A percentile compares a stretch with the other conserved stretches of the same genome.
Evolutionary conservation across 2,797 vertebrate genomes (phyloP).

Genomic region (Heliangelus exortis): DNA sequence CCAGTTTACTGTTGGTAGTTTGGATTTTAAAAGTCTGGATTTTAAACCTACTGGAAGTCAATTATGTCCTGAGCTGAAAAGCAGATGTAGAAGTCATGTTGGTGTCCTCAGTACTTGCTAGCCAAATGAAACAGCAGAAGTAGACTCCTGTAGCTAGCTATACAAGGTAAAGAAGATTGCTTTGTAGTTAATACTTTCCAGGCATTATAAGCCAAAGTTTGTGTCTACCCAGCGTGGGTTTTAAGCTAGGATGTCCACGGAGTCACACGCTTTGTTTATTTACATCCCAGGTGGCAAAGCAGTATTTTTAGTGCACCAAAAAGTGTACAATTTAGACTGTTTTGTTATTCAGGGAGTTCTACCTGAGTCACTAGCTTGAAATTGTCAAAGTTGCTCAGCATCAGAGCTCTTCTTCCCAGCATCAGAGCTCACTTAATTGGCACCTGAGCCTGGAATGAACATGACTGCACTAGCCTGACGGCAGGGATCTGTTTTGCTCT

Average conservation of each 20-base stretch:
- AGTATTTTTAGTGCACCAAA: neutral
- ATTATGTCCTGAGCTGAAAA: neutral
- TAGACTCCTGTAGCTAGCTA: neutral
- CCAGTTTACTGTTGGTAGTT: constrained; percentile 27
- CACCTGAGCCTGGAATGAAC: neutral
- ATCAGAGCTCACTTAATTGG: neutral
- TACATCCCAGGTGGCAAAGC: neutral
- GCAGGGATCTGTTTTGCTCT: neutral
- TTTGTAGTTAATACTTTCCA: neutral
- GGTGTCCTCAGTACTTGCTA: neutral
- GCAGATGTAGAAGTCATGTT: neutral
- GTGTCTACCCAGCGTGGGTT: neutral
- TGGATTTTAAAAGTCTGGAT: constrained; percentile 3
- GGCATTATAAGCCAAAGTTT: neutral
- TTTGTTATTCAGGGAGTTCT: neutral
- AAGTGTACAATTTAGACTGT: neutral
- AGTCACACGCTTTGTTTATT: neutral
- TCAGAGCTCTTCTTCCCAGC: neutral
- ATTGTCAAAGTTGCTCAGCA: neutral
- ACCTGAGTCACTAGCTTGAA: neutral
- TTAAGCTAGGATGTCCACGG: neutral
- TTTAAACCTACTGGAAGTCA: constrained; percentile 41
- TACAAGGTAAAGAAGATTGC: neutral
- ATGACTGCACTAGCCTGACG: neutral
- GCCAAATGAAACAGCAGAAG: neutral